phyloP scores from a whole-genome alignment of 2,888 invertebrate species.

The Leuctra nigra region DNA sequence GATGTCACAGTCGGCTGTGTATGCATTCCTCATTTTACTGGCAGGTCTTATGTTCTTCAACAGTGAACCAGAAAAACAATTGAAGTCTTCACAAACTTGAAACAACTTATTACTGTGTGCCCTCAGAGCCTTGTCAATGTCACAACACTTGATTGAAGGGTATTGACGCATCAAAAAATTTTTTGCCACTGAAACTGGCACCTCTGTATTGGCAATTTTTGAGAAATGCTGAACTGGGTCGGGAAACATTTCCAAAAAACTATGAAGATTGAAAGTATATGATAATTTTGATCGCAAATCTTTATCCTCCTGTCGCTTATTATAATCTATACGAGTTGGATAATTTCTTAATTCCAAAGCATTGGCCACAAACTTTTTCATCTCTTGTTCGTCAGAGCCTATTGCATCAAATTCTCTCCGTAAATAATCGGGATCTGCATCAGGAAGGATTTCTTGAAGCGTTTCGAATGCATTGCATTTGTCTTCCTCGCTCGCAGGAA shows the following conservation, averaged over 20 bases:
- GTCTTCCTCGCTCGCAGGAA: background rate
- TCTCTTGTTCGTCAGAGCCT: no score
- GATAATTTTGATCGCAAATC: conserved; percentile 42
- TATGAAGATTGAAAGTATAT: conserved; percentile 39
- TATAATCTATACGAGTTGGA: conserved; percentile 25
- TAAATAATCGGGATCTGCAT: conserved; percentile 37
- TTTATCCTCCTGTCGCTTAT: conserved; percentile 23
- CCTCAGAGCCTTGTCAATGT: background rate
- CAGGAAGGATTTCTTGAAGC: conserved; percentile 31
- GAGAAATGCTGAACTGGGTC: conserved; percentile 40
- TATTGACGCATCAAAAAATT: conserved; percentile 16
- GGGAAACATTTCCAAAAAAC: conserved; percentile 43
- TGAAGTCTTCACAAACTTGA: conserved; percentile 13
- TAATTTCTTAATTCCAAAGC: conserved; percentile 33
- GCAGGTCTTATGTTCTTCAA: no score
- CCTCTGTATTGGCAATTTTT: no score
- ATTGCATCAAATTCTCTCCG: no score
- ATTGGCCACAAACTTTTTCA: conserved; percentile 33
- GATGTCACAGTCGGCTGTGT: no score
- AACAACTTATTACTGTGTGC: conserved; percentile 8
- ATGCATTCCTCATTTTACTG: no score
- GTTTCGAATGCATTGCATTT: background rate
- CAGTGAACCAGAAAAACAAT: no score
- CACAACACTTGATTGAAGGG: background rate
- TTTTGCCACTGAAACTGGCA: no score